phyloP scores from a whole-genome alignment of 2,797 vertebrate species.

The Lutjanus campechanus region DNA sequence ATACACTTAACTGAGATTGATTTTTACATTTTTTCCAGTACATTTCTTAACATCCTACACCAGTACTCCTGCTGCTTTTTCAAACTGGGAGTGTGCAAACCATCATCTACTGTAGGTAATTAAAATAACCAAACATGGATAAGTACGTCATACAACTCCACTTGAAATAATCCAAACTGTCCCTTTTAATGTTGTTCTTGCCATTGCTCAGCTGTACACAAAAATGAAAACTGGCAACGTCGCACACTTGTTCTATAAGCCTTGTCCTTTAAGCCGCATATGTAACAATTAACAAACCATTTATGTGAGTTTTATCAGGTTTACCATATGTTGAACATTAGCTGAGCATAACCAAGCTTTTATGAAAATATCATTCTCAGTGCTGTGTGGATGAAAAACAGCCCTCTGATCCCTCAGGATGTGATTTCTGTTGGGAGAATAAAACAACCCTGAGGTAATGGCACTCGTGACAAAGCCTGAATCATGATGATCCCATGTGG shows the following conservation, averaged over 20 bases:
- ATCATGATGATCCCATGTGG: constrained; percentile 15
- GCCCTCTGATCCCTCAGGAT: constrained; percentile 1
- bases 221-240: background rate
- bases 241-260: background rate
- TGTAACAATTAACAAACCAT: too few species aligned
- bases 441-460: constrained; percentile 28
- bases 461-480: constrained; percentile 30
- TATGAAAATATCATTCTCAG: background rate
- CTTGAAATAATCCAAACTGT: too few species aligned
- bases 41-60: too few species aligned
- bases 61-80: too few species aligned
- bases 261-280: background rate
- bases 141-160: too few species aligned
- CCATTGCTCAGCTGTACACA: background rate
- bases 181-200: too few species aligned
- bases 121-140: too few species aligned
- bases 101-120: too few species aligned
- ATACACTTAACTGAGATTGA: too few species aligned
- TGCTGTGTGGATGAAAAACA: background rate
- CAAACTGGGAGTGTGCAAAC: too few species aligned
- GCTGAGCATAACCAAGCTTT: background rate
- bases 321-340: background rate
- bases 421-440: background rate
- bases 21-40: too few species aligned
- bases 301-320: background rate